phyloP scores from a whole-genome alignment of 1,140 invertebrate species.

The Meteorus sp. region DNA sequence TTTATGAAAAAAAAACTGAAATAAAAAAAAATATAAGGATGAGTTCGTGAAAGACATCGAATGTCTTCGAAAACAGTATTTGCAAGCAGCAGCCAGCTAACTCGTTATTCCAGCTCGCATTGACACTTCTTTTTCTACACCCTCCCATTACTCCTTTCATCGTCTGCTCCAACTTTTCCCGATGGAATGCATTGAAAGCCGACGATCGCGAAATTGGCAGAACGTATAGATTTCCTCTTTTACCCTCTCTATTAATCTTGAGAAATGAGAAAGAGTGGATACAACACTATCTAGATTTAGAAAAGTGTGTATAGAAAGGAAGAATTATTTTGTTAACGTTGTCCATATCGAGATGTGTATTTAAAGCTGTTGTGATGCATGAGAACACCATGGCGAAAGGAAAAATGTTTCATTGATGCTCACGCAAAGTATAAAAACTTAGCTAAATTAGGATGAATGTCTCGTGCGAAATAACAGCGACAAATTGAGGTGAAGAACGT shows the following conservation, averaged over 20 bases:
- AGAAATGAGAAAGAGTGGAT: constrained; percentile 17
- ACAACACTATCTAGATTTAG: constrained; percentile 33
- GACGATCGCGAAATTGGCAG: no score
- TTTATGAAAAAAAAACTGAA: constrained; percentile 35
- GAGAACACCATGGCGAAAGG: constrained; percentile 2
- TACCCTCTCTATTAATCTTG: background rate
- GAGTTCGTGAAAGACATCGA: background rate
- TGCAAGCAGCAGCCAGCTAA: background rate
- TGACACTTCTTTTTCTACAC: background rate
- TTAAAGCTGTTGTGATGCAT: constrained; percentile 23
- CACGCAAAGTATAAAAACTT: constrained; percentile 9
- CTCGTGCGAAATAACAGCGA: constrained; percentile 2
- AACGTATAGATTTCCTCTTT: no score
- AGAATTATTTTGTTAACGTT: constrained; percentile 41
- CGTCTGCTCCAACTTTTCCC: no score
- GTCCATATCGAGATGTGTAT: constrained; percentile 34
- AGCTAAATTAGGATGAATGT: constrained; percentile 6
- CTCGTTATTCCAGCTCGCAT: no score
- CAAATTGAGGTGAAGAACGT: background rate
- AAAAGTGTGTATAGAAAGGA: constrained; percentile 33
- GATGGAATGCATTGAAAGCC: no score
- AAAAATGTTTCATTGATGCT: constrained; percentile 3
- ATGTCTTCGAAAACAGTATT: background rate
- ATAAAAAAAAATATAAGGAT: background rate
- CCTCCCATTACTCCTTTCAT: background rate